Percentiles rank a stretch among this genome's conserved stretches.
phyloP scores from a whole-genome alignment of 1,140 invertebrate genomes.

The Chironomus striatipennis region DNA sequence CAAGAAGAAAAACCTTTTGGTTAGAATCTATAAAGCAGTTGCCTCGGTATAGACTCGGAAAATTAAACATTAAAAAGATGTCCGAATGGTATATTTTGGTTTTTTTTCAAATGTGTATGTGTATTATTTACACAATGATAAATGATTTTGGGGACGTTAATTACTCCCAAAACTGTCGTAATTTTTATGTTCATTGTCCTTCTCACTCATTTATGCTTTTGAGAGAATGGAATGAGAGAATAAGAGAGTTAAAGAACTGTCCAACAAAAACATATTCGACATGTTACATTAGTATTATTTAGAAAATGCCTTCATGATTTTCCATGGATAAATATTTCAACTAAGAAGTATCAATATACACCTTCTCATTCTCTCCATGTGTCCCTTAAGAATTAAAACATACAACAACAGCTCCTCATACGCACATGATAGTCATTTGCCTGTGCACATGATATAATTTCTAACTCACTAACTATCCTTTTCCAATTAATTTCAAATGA shows the following conservation, averaged over 20 bases:
- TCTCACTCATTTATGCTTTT: background rate
- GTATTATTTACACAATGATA: constrained; percentile 23
- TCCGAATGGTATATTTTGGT: too few relatives aligned
- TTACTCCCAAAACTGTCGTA: constrained; percentile 25
- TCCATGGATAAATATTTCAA: background rate
- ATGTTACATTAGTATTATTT: background rate
- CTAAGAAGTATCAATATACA: constrained; percentile 16
- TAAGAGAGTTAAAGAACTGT: too few relatives aligned
- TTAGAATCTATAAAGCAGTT: too few relatives aligned
- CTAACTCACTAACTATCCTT: constrained; percentile 11
- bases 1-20: too few relatives aligned
- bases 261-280: background rate
- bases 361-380: background rate
- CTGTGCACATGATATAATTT: constrained; percentile 1
- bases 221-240: background rate
- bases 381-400: background rate
- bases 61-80: too few relatives aligned
- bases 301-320: constrained; percentile 3
- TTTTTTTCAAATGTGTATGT: too few relatives aligned
- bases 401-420: background rate
- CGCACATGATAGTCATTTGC: background rate
- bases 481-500: constrained; percentile 23
- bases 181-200: constrained; percentile 17
- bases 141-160: constrained; percentile 25
- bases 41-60: too few relatives aligned